Evolutionary conservation across 1,140 invertebrate genomes (phyloP).

Genomic region (Panonychus citri): DNA sequence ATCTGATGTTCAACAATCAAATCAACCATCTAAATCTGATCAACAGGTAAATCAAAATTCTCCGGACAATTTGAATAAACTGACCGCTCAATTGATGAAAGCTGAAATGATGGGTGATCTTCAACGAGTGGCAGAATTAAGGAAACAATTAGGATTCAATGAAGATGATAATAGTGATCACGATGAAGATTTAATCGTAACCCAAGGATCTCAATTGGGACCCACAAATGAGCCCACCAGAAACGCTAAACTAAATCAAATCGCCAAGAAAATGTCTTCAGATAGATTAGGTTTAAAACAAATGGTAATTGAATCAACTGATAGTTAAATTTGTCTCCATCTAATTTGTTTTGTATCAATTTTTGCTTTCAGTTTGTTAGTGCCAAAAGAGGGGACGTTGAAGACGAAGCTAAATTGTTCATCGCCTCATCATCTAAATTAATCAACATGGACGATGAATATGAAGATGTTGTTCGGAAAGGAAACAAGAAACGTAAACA

Average conservation of each 20-base stretch:
- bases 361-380: neutral
- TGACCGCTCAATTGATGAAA: constrained; percentile 52
- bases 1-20: too few species aligned
- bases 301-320: neutral
- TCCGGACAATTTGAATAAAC: neutral
- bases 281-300: neutral
- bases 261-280: neutral
- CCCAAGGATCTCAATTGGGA: too few species aligned
- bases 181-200: too few species aligned
- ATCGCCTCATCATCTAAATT: constrained; percentile 1
- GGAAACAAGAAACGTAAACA: constrained; percentile 1
- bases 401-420: constrained; percentile 6
- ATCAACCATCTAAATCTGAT: too few species aligned
- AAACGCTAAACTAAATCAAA: neutral
- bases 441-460: constrained; percentile 6
- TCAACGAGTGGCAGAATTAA: constrained; percentile 40
- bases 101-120: constrained; percentile 65
- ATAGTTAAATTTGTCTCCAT: neutral
- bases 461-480: constrained; percentile 2
- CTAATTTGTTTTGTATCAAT: neutral
- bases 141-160: constrained; percentile 39
- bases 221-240: neutral
- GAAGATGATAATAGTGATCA: too few species aligned
- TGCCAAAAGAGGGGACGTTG: neutral
- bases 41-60: neutral